Evolutionary conservation across 92 coral and sea anemone species (phyloP).

Genomic region (Epizoanthus scotinus): DNA sequence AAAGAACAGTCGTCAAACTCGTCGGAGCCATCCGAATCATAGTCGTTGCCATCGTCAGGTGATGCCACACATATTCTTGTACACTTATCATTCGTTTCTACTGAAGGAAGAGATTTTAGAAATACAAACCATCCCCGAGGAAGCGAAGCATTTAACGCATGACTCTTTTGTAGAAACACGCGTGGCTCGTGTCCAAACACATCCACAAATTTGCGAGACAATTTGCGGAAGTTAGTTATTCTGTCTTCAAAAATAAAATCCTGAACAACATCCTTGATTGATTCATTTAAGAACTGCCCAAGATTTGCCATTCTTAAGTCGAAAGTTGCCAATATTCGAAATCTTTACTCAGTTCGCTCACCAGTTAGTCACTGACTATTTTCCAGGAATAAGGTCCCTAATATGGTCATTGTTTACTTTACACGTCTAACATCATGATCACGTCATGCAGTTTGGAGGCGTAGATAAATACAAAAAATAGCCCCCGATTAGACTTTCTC

Average conservation of each 20-base stretch:
- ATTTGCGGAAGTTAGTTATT: not conserved
- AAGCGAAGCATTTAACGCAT: not conserved
- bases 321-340: no score
- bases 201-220: not conserved
- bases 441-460: no score
- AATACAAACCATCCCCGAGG: not conserved
- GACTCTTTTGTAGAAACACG: not conserved
- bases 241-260: constrained; percentile 10
- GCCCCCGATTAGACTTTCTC: no score
- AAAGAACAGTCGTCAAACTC: no score
- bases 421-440: no score
- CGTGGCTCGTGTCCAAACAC: not conserved
- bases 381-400: no score
- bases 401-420: no score
- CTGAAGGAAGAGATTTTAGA: constrained; percentile 9
- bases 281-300: no score
- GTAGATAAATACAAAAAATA: no score
- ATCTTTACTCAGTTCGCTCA: no score
- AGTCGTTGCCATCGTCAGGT: not conserved
- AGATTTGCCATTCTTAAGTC: no score
- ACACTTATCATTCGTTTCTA: not conserved
- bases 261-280: not conserved
- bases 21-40: not conserved
- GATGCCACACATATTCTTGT: not conserved
- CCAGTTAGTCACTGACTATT: no score